phyloP scores from a whole-genome alignment of 2,113 vertebrate genomes.

The Natator depressus region DNA sequence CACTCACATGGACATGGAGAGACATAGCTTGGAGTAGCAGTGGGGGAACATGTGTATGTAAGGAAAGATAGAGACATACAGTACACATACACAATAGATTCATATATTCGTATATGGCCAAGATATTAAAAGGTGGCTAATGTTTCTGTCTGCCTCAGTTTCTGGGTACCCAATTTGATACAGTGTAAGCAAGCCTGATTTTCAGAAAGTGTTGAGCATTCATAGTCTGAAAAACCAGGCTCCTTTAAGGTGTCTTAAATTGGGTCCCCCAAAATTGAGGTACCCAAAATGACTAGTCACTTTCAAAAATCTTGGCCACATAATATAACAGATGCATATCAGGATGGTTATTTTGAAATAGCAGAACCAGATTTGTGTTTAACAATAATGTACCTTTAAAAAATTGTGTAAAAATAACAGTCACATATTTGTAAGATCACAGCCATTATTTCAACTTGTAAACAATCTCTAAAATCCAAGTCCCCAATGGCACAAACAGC shows the following conservation, averaged over 20 bases:
- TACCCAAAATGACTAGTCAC: not conserved
- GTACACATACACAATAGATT: fast-evolving
- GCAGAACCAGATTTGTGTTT: not conserved
- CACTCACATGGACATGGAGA: too few species aligned
- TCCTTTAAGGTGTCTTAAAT: not conserved
- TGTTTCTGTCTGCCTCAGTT: not conserved
- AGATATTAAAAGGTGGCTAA: not conserved
- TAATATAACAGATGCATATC: not conserved
- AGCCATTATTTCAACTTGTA: not conserved
- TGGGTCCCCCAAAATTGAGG: not conserved
- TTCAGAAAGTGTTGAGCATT: not conserved
- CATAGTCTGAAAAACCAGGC: not conserved
- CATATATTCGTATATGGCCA: not conserved
- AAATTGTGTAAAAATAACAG: not conserved
- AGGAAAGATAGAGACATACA: not conserved
- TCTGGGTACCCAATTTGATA: not conserved
- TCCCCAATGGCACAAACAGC: not conserved
- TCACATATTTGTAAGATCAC: not conserved
- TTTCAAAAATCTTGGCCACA: not conserved
- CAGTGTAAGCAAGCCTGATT: not conserved
- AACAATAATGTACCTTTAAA: not conserved
- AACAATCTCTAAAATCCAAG: not conserved
- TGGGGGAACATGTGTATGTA: not conserved
- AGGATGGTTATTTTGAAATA: not conserved
- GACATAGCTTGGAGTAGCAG: too few species aligned